Conservation (phyloP, 37 sponge, comb jelly and placozoan genomes). For the Halisarca cf. caerulea region DNA sequence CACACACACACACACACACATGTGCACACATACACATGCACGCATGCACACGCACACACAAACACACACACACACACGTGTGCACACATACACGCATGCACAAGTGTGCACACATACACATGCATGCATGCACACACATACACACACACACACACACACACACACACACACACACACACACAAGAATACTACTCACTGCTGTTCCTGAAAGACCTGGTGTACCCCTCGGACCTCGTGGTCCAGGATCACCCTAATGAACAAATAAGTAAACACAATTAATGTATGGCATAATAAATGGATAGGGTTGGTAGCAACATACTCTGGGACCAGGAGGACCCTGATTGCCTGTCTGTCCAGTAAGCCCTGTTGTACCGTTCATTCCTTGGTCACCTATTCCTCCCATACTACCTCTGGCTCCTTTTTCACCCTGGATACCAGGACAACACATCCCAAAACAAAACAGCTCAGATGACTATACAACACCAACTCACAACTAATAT, state of each 20-base stretch:
- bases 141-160: too few species aligned
- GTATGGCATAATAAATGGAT: neutral
- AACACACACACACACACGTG: too few species aligned
- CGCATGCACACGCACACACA: too few species aligned
- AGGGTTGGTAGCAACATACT: neutral
- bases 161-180: too few species aligned
- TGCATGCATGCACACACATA: too few species aligned
- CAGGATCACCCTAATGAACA: neutral
- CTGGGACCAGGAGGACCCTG: neutral
- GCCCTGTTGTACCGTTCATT: neutral
- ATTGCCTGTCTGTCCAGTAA: neutral
- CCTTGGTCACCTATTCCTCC: constrained; percentile 4
- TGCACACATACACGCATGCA: too few species aligned
- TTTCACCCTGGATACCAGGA: neutral
- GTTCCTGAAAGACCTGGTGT: neutral
- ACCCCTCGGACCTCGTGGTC: neutral
- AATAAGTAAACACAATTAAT: neutral
- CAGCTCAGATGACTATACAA: too few species aligned
- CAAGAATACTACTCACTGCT: neutral
- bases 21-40: too few species aligned
- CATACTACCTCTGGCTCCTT: neutral
- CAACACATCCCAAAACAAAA: too few species aligned
- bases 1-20: too few species aligned
- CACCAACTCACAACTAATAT: too few species aligned
- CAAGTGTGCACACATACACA: too few species aligned